phyloP scores from a whole-genome alignment of 2,888 invertebrate species.

The Eupithecia exiguata region DNA sequence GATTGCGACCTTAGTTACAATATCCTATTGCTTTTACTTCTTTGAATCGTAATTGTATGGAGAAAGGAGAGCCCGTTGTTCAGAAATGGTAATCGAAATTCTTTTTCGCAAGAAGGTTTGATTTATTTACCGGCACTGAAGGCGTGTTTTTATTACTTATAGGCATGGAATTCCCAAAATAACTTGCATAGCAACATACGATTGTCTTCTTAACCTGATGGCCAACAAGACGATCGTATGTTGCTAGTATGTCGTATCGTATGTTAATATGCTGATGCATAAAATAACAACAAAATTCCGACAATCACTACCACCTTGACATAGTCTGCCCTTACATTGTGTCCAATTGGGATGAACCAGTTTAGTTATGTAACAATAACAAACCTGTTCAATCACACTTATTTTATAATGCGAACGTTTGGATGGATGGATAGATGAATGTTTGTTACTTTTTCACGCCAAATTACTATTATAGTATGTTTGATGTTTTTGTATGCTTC shows the following conservation, averaged over 20 bases:
- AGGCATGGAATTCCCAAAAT: constrained; percentile 1
- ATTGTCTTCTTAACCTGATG: neutral
- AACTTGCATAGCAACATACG: neutral
- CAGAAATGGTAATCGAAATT: too few relatives aligned
- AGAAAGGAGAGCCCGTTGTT: neutral
- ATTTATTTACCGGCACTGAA: neutral
- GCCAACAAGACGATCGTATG: too few relatives aligned
- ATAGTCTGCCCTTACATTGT: neutral
- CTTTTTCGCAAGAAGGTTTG: neutral
- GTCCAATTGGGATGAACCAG: neutral
- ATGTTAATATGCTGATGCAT: neutral
- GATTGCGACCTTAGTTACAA: too few relatives aligned
- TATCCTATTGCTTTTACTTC: neutral
- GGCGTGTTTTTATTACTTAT: neutral
- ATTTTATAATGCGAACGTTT: too few relatives aligned
- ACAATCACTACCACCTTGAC: constrained; percentile 1
- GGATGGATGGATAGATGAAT: too few relatives aligned
- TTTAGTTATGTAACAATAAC: neutral
- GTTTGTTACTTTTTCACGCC: neutral
- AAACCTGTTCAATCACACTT: neutral
- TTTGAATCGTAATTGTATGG: neutral
- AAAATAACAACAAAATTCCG: neutral
- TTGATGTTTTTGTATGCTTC: too few relatives aligned
- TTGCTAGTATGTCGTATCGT: too few relatives aligned
- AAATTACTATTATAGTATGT: too few relatives aligned